These are phyloP conservation scores for Phylloscopus trochiloides DNA, from an alignment of 2,113 vertebrate genomes.

Conservation along the genomic window DNA sequence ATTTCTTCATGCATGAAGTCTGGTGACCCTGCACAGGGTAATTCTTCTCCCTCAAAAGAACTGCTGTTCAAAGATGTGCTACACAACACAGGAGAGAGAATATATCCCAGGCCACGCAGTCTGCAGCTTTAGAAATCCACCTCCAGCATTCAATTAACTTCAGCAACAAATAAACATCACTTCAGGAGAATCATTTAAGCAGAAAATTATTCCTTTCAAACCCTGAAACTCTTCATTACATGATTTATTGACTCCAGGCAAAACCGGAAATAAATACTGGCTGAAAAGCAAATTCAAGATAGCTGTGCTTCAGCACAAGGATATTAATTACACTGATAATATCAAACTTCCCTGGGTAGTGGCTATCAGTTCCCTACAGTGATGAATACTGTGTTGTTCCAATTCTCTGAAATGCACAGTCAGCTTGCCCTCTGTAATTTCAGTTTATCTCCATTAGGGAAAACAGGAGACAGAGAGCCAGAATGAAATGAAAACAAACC, in stretches of 20 bases:
- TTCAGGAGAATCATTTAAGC: slow-evolving; percentile 58
- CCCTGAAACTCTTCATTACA: slow-evolving; percentile 37
- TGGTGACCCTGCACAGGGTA: neutral
- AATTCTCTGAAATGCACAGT: neutral
- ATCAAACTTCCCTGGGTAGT: slow-evolving; percentile 14
- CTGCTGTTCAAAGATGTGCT: neutral
- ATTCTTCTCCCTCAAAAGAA: neutral
- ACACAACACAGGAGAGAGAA: neutral
- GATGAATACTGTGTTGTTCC: neutral
- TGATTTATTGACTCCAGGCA: slow-evolving; percentile 60
- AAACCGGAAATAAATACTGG: slow-evolving; percentile 44
- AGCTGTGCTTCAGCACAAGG: slow-evolving; percentile 19
- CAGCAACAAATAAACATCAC: slow-evolving; percentile 50
- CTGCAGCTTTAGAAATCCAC: slow-evolving; percentile 28
- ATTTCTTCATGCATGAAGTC: neutral
- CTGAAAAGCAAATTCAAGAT: slow-evolving; percentile 17
- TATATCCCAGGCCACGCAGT: neutral
- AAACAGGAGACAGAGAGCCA: slow-evolving; percentile 25
- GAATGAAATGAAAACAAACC: neutral
- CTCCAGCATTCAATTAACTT: slow-evolving; percentile 54
- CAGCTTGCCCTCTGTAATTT: neutral
- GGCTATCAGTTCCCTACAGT: slow-evolving; percentile 24
- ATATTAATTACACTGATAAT: slow-evolving; percentile 55
- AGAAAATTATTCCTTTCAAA: slow-evolving; percentile 67
- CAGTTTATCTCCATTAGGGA: neutral